phyloP scores from a whole-genome alignment of 2,888 invertebrate species.

The Agrochola macilenta region DNA sequence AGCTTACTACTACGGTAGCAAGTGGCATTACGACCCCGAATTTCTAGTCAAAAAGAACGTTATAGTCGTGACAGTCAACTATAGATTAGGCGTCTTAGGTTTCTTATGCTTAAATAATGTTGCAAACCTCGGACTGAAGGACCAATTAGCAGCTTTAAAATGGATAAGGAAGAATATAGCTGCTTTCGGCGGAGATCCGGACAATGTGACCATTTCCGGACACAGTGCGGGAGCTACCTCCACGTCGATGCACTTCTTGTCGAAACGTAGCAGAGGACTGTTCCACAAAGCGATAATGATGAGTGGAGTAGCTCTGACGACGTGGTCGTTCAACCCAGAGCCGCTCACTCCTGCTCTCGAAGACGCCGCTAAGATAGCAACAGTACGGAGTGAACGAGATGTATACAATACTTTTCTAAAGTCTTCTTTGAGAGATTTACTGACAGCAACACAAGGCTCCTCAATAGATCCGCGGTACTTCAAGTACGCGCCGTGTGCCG shows the following conservation, averaged over 20 bases:
- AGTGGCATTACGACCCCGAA: conserved; percentile 84
- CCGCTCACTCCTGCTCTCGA: conserved; percentile 73
- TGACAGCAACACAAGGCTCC: conserved; percentile 75
- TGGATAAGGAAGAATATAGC: conserved; percentile 85
- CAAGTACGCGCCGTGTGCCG: conserved; percentile 84
- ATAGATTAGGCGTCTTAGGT: conserved; percentile 83
- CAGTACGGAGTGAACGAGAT: conserved; percentile 70
- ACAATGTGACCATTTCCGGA: conserved; percentile 85
- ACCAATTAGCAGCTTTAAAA: conserved; percentile 84
- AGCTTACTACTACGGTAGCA: conserved; percentile 85
- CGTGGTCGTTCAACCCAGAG: conserved; percentile 85
- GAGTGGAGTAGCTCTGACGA: conserved; percentile 81
- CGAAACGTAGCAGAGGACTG: conserved; percentile 78
- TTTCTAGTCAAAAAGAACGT: conserved; percentile 83
- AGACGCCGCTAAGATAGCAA: conserved; percentile 79
- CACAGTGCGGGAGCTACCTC: conserved; percentile 86
- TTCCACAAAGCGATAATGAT: conserved; percentile 85
- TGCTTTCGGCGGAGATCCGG: conserved; percentile 86
- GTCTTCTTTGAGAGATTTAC: conserved; percentile 72
- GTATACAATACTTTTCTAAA: conserved; percentile 75
- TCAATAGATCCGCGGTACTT: conserved; percentile 82
- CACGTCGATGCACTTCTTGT: conserved; percentile 82
- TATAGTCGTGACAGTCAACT: conserved; percentile 82
- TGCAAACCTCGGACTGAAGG: conserved; percentile 85
- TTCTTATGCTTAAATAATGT: conserved; percentile 83